phyloP scores from a whole-genome alignment of 2,113 vertebrate species.

The Canis aureus region DNA sequence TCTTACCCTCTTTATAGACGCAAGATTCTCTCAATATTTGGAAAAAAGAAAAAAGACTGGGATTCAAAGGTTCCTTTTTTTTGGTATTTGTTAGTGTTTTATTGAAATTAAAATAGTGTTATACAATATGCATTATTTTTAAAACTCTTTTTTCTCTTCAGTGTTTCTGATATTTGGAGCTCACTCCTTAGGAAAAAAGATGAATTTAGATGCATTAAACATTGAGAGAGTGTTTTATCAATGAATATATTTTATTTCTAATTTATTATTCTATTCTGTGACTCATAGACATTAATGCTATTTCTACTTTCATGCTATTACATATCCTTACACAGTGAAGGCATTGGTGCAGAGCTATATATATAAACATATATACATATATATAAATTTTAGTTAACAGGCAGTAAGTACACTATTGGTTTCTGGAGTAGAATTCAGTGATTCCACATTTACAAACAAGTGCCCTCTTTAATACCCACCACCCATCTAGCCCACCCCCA shows the following conservation, averaged over 20 bases:
- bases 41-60: background rate
- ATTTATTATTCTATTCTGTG: background rate
- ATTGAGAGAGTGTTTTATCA: background rate
- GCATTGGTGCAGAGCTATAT: background rate
- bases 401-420: background rate
- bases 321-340: background rate
- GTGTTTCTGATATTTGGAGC: background rate
- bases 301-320: background rate
- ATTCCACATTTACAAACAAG: background rate
- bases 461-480: background rate
- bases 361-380: background rate
- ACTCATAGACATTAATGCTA: background rate
- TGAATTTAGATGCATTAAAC: background rate
- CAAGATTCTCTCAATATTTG: constrained; percentile 29
- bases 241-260: background rate
- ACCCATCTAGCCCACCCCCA: background rate
- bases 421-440: background rate
- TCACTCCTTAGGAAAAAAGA: background rate
- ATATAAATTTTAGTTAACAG: background rate
- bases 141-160: background rate
- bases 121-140: background rate
- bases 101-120: background rate
- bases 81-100: background rate
- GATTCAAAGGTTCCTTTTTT: background rate
- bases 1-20: background rate